Conservation (phyloP, 2,888 invertebrate species). For the Nymphalis polychloros region DNA sequence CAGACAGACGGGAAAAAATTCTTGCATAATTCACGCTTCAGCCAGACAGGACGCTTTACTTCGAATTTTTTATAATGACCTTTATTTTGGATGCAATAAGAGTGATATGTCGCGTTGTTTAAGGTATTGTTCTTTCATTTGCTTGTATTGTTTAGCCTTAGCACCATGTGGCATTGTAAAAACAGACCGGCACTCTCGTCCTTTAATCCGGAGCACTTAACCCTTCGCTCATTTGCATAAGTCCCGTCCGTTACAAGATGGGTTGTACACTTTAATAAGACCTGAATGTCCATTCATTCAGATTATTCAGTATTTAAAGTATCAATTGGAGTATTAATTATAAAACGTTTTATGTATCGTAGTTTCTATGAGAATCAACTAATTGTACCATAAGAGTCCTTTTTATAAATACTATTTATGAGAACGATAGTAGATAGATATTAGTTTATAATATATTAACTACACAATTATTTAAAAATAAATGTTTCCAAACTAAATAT, state of each 20-base stretch:
- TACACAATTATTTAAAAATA: too few relatives aligned
- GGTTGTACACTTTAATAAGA: slow-evolving; percentile 70
- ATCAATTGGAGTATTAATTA: slow-evolving; percentile 36
- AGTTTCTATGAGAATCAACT: neutral
- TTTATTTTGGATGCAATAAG: slow-evolving; percentile 14
- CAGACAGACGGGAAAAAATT: slow-evolving; percentile 31
- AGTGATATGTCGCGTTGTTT: slow-evolving; percentile 1
- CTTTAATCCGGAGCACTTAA: slow-evolving; percentile 65
- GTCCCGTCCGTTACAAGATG: slow-evolving; percentile 72
- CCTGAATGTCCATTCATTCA: slow-evolving; percentile 59
- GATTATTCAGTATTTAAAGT: slow-evolving; percentile 54
- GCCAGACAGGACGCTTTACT: slow-evolving; percentile 25
- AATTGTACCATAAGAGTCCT: neutral
- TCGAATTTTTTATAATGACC: slow-evolving; percentile 21
- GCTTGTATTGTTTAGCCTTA: slow-evolving; percentile 31
- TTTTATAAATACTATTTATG: neutral
- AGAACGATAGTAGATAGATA: too few relatives aligned
- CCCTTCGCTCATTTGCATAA: slow-evolving; percentile 77
- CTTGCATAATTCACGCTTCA: slow-evolving; percentile 35
- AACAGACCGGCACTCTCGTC: slow-evolving; percentile 63
- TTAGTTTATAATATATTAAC: too few relatives aligned
- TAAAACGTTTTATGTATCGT: slow-evolving; percentile 24
- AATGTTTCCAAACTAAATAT: too few relatives aligned
- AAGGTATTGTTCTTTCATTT: slow-evolving; percentile 24
- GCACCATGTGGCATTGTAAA: slow-evolving; percentile 74